phyloP scores from a whole-genome alignment of 2,797 vertebrate genomes.

The Neopelma chrysocephalum region DNA sequence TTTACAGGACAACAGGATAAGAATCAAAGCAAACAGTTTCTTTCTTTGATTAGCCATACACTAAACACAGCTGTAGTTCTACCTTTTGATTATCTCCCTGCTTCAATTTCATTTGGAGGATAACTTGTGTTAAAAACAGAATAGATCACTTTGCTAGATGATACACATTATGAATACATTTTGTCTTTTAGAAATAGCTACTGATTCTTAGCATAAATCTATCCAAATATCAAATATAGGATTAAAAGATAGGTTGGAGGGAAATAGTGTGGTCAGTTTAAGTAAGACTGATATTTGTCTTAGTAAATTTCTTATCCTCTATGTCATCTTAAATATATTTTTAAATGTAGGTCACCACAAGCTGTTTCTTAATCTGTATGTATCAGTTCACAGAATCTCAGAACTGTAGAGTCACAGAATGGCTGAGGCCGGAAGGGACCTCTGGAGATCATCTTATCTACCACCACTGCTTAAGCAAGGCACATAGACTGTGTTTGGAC shows the following conservation, averaged over 20 bases:
- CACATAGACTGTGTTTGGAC: background rate
- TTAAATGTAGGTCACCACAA: background rate
- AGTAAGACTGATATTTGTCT: background rate
- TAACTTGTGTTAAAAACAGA: conserved; percentile 1
- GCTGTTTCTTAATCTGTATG: background rate
- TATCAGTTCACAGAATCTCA: background rate
- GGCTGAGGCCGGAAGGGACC: background rate
- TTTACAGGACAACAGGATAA: conserved; percentile 11
- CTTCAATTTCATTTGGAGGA: conserved; percentile 31
- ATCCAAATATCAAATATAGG: background rate
- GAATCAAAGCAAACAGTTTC: conserved; percentile 46
- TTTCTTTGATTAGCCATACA: conserved; percentile 21
- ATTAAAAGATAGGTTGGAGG: background rate
- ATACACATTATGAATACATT: background rate
- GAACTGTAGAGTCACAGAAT: background rate
- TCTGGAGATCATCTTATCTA: background rate
- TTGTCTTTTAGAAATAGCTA: background rate
- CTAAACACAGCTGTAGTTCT: conserved; percentile 23
- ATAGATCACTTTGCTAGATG: background rate
- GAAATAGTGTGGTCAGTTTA: background rate
- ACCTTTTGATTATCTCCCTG: conserved; percentile 30
- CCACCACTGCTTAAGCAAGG: background rate
- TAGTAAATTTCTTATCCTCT: background rate
- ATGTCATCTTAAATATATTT: background rate
- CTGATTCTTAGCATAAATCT: background rate